Base-by-base conservation (phyloP, 2,888 invertebrate genomes). In the Reticulitermes lucifugus region DNA sequence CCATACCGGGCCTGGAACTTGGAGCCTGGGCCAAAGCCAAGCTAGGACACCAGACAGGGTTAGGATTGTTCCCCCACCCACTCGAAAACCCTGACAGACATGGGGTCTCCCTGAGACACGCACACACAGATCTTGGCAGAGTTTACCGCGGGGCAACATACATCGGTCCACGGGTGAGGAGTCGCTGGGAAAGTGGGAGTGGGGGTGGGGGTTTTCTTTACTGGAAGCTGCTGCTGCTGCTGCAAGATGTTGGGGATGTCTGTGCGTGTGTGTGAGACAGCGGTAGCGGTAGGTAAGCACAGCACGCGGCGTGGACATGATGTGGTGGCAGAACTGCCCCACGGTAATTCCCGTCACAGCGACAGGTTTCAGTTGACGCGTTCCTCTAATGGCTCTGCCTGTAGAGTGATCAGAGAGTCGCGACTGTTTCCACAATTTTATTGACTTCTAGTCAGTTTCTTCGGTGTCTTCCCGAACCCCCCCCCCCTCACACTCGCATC, bases 11-110 rank as follows among this genome's bases (percentile, higher is more conserved):
- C 35, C 80, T 60, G 59, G 59, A 60, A 70, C 22, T n/a, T 46
- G 21, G 65, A 46, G 81, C 77, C 73, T 65, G 79, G 60, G 59
- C 84, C 79, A 84, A 79, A 79, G 79, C 79, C 84, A 84, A 84
- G 79, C 60, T 29, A 43, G 71, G 83, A 71, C 71, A 71, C 70
- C 79, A 75, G 73, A 83, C 79, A 25, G 79, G 84, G 84, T 84
- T 84, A 79, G 79, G 84, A n/a, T 84, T 75, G 41, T 35, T 29
- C 73, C 75, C 75, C 12, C 73, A 9, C 65, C 25, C 65, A 25
- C n/a, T 25, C n/a, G 3, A n/a, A 25, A 65, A 55, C 65, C 65
- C 65, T 25, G n/a, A 65, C 65, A 65, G 65, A 65, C 65, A n/a
- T n/a, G 65, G 12, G 65, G 65, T 65, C 65, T 65, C 9, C n/a